Percentiles rank a stretch among this genome's conserved stretches.
Conservation (phyloP, 2,888 invertebrate genomes). For the Pogonocherus hispidulus region DNA sequence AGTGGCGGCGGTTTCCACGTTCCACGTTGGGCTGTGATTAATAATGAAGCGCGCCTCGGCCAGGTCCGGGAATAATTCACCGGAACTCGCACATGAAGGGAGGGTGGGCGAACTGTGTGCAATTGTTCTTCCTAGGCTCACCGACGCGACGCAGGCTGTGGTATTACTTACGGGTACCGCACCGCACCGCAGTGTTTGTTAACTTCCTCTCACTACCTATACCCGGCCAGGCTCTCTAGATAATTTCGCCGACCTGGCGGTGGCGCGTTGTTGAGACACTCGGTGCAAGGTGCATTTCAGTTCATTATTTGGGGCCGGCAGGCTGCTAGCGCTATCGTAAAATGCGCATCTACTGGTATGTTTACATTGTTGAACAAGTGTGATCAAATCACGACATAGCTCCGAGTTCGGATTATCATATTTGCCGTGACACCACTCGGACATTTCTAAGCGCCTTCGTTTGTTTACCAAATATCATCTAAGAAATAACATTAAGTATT, state of each 20-base stretch:
- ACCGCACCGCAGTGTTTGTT: conserved; percentile 28
- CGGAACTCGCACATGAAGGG: conserved; percentile 23
- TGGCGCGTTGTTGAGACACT: not conserved
- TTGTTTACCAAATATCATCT: too few species aligned
- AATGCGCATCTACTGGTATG: not conserved
- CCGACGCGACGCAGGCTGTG: conserved; percentile 17
- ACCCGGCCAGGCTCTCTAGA: not conserved
- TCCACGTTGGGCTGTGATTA: conserved; percentile 28
- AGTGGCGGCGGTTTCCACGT: conserved; percentile 16
- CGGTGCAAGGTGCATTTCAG: too few species aligned
- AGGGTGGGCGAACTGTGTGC: conserved; percentile 14
- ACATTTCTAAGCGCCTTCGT: too few species aligned
- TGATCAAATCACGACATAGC: too few species aligned
- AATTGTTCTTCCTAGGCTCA: conserved; percentile 19
- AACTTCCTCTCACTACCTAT: conserved; percentile 20
- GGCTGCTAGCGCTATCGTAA: not conserved
- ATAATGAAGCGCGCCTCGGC: conserved; percentile 31
- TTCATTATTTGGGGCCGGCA: too few species aligned
- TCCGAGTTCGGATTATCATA: too few species aligned
- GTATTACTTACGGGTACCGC: conserved; percentile 24
- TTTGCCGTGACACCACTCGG: too few species aligned
- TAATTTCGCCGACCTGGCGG: not conserved
- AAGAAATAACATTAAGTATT: too few species aligned
- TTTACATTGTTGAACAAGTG: not conserved
- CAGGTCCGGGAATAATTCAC: conserved; percentile 23